Base-by-base conservation (phyloP, 2,113 vertebrate species). In the Phycodurus eques region DNA sequence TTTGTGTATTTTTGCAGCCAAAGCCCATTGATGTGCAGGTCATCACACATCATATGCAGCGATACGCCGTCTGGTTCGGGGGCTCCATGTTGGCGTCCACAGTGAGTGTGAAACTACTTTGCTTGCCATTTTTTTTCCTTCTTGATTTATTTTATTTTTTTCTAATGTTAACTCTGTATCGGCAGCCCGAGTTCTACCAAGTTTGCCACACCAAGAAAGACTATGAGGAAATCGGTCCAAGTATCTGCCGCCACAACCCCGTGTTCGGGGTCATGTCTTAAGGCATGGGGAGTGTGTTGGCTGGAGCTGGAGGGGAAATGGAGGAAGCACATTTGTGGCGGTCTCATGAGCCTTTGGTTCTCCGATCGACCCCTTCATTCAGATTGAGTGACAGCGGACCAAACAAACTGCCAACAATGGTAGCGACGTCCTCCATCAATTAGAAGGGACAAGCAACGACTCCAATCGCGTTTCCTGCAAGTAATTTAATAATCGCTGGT, bases 181-280 rank as follows among this genome's bases (percentile, higher is more conserved):
- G 76, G 6, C 92, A 98, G 96, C 96, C 96, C 62, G 96, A 98
- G 91, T 98, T 98, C 90, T 98, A 98, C 94, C 96, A 98, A 94
- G 96, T 98, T 85, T 98, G 96, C 93, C 96, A 98, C 93, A 98
- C 96, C 93, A 98, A 98, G 93, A 98, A 98, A 87, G 96, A 98
- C 91, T 98, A 98, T 84, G 96, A 98, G 91, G 96, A 98, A 92
- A 96, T 96, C 78, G 96, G 96, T 80, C 96, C 96, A 83, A 97
- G 96, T 93, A 98, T 98, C 92, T 98, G 96, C 91, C 96, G 95
- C 91, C 96, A 98, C 92, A 98, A 98, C 90, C 96, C 96, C 63
- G 96, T 98, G 77, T 98, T 98, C 82, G 96, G 96, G 78, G 96
- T 98, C 85, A 98, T 98, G 96, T 98, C 95, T 73, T 98, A 96